These are phyloP conservation scores for Atethmia centrago DNA, from an alignment of 2,888 invertebrate species.

Conservation along the genomic window DNA sequence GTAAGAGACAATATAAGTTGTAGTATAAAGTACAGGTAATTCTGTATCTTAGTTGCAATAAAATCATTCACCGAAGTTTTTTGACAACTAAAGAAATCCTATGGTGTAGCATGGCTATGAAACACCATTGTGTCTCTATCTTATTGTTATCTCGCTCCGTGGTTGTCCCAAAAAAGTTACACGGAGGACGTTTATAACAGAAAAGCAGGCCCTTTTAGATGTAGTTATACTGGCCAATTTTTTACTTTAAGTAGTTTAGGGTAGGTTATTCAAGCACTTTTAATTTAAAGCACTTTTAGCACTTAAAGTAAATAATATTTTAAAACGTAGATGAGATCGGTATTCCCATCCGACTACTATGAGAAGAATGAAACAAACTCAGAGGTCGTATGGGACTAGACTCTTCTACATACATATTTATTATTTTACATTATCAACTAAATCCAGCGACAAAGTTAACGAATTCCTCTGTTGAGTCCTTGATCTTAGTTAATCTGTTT, in stretches of 20 bases:
- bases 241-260: neutral
- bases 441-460: slow-evolving; percentile 15
- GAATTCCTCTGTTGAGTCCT: neutral
- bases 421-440: neutral
- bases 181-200: neutral
- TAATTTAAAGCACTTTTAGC: neutral
- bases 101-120: neutral
- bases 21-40: neutral
- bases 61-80: neutral
- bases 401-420: neutral
- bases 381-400: neutral
- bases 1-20: neutral
- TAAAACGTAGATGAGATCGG: neutral
- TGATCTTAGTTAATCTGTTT: slow-evolving; percentile 22
- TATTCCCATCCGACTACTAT: neutral
- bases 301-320: neutral
- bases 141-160: neutral
- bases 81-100: neutral
- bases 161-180: neutral
- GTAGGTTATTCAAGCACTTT: neutral
- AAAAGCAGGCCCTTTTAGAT: neutral
- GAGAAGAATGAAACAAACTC: neutral
- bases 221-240: neutral
- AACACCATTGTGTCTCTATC: neutral
- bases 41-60: neutral